phyloP scores from a whole-genome alignment of 1,140 invertebrate genomes.

The Aricia agestis region DNA sequence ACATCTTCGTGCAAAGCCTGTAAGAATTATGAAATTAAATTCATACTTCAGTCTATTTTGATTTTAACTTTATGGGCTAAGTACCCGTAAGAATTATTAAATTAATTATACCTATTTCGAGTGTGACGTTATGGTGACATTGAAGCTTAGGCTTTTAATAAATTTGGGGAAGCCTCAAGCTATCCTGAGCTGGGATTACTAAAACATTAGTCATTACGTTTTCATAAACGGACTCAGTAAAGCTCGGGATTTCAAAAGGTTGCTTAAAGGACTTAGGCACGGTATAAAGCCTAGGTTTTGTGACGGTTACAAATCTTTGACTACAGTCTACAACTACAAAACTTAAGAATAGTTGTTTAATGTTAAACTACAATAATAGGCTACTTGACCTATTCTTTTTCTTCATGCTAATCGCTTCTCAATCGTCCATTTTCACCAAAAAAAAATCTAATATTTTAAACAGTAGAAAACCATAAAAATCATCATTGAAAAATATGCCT shows the following conservation, averaged over 20 bases:
- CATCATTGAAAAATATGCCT: no score
- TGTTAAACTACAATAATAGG: no score
- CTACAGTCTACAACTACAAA: no score
- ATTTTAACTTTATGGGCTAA: neutral
- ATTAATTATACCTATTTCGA: neutral
- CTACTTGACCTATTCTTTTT: no score
- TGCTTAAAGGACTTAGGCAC: neutral
- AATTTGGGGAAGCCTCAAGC: neutral
- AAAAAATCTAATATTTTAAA: no score
- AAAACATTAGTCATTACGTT: neutral
- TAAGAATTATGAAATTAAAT: no score
- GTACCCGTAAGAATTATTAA: neutral
- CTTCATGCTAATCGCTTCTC: no score
- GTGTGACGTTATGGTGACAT: neutral
- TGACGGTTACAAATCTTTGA: neutral
- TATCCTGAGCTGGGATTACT: neutral
- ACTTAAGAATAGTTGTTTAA: no score
- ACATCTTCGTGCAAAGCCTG: no score
- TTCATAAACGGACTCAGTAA: neutral
- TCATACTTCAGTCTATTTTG: no score
- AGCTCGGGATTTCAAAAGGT: neutral
- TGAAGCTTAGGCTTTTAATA: neutral
- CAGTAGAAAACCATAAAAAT: no score
- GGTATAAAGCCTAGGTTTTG: neutral
- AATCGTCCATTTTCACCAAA: no score